phyloP scores from a whole-genome alignment of 1,140 invertebrate species.

The Drosophila insularis region DNA sequence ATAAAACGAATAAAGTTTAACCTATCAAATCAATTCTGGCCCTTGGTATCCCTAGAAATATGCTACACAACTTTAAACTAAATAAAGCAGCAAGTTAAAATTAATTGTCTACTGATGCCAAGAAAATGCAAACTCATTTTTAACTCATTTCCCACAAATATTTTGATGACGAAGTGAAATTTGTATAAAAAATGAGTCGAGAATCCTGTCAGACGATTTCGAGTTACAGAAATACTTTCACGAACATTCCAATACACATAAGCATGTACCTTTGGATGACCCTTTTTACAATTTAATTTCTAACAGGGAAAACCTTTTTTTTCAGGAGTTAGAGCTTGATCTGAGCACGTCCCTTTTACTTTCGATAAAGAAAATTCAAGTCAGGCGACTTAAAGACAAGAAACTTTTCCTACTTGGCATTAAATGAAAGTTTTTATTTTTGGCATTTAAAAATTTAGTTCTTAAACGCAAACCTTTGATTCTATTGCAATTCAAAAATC shows the following conservation, averaged over 20 bases:
- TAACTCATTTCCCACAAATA: constrained; percentile 5
- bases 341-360: not conserved
- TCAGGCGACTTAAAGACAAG: too few relatives aligned
- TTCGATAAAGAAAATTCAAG: too few relatives aligned
- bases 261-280: not conserved
- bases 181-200: not conserved
- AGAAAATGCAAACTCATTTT: constrained; percentile 1
- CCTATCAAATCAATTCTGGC: too few relatives aligned
- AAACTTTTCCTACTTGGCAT: too few relatives aligned
- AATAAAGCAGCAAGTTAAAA: not conserved
- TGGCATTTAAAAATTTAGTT: too few relatives aligned
- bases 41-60: too few relatives aligned
- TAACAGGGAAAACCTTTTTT: not conserved
- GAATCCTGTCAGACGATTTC: not conserved
- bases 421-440: too few relatives aligned
- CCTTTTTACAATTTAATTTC: constrained; percentile 7
- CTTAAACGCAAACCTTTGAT: too few relatives aligned
- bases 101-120: not conserved
- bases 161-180: not conserved
- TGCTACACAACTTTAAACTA: not conserved
- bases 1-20: too few relatives aligned
- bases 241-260: not conserved
- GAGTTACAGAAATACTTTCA: not conserved
- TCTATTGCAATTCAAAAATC: too few relatives aligned
- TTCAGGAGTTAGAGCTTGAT: not conserved